Base-by-base conservation (phyloP, 2,888 invertebrate species). In the Zootermopsis nevadensis region DNA sequence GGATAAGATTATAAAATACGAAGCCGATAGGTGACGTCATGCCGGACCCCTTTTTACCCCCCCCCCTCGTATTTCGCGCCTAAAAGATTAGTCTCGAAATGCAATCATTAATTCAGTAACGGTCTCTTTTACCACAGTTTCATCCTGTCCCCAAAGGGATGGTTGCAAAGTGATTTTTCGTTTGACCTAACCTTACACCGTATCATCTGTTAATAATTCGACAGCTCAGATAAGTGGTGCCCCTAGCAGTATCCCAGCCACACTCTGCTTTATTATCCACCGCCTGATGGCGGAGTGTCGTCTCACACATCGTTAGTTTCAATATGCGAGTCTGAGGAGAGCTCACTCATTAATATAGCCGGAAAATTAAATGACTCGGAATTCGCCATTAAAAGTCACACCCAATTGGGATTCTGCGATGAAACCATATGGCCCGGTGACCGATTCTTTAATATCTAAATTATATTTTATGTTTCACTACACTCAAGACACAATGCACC, bases 1-100 rank as follows among this genome's bases (percentile, higher is more conserved):
- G 79, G 82, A 35, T 66, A 27, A 74, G 83, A 76, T 83, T 83
- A 79, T 79, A 83, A 83, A 83, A 83, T 76, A 76, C 81, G 60
- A 67, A 80, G 35, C 76, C 74, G 55, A 74, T 38, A 31, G 66
- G 60, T 83, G 83, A 83, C 83, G 83, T 83, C 83, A 83, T 66
- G 27, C 6, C 48, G 15, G 7, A 27, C 82, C 66, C 82, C 30
- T 33, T 66, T 60, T 30, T 19, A 27, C 19, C 6, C 33, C 53
- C 77, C 2, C 31, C 38, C 79, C 79, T 53, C 48, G n/a, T 4
- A 76, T 76, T 77, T 77, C 30, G 15, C 77, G 30, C 27, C 30
- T 77, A 77, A 66, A 66, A 35, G 79, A 79, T 79, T 79, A 79
- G 60, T 30, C 38, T 33, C 24, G 24, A 74, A 38, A 79, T 79